Evolutionary conservation across 2,113 vertebrate species (phyloP).

Genomic region (Gavialis gangeticus): DNA sequence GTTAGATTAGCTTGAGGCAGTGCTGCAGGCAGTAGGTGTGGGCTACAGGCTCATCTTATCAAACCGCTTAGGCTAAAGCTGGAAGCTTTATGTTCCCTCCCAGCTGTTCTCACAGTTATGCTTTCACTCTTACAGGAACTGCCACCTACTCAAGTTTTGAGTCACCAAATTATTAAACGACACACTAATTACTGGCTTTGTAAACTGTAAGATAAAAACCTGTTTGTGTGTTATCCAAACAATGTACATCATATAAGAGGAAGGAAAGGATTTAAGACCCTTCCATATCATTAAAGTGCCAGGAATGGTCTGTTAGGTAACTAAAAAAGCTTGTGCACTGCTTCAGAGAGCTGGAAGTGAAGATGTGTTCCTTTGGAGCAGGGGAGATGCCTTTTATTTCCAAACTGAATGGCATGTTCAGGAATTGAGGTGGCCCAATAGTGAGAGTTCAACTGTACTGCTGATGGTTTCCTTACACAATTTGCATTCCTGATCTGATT

Average conservation of each 20-base stretch:
- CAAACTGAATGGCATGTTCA: not conserved
- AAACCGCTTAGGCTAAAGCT: constrained; percentile 10
- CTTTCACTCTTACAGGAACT: not conserved
- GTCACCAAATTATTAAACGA: not conserved
- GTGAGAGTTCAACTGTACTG: constrained; percentile 55
- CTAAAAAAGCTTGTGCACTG: not conserved
- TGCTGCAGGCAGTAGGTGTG: constrained; percentile 35
- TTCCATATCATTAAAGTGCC: not conserved
- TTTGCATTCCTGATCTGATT: constrained; percentile 42
- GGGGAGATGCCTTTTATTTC: not conserved
- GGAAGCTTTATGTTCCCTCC: not conserved
- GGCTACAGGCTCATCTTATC: constrained; percentile 46
- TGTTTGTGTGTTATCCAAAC: not conserved
- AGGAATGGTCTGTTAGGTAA: not conserved
- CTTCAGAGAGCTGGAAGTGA: not conserved
- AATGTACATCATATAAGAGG: rapidly evolving
- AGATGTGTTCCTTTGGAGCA: not conserved
- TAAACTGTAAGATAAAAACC: not conserved
- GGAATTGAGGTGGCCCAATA: constrained; percentile 19
- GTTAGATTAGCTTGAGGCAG: constrained; percentile 45
- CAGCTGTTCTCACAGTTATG: not conserved
- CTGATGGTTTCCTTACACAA: constrained; percentile 40
- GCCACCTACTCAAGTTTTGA: constrained; percentile 28
- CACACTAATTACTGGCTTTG: not conserved
- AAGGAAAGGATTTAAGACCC: not conserved